Conservation (phyloP, 1,140 invertebrate genomes). For the Dryas iulia region DNA sequence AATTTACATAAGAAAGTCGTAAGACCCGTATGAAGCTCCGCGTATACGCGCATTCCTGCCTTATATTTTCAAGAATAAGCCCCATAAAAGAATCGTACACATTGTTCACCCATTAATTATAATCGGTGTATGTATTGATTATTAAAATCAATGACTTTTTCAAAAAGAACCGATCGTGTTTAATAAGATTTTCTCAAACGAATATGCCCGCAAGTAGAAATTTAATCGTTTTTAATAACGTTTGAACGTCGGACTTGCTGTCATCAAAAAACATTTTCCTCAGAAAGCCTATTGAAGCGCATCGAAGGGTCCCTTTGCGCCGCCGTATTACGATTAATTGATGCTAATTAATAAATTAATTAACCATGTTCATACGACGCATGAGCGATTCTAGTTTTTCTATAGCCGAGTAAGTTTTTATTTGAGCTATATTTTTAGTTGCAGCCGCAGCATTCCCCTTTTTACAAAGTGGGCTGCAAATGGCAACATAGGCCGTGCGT, state of each 20-base stretch:
- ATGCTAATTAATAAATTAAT: slow-evolving; percentile 77
- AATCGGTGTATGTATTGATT: slow-evolving; percentile 35
- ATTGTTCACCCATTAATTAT: slow-evolving; percentile 29
- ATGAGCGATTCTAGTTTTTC: slow-evolving; percentile 60
- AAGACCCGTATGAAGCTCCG: not conserved
- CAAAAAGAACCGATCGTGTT: slow-evolving; percentile 19
- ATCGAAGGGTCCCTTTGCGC: slow-evolving; percentile 42
- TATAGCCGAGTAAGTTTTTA: slow-evolving; percentile 49
- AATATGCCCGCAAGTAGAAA: slow-evolving; percentile 38
- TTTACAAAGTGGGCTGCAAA: slow-evolving; percentile 38
- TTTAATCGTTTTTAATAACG: slow-evolving; percentile 44
- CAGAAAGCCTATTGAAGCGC: slow-evolving; percentile 58
- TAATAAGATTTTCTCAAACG: slow-evolving; percentile 42
- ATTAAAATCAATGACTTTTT: slow-evolving; percentile 15
- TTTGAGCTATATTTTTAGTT: slow-evolving; percentile 58
- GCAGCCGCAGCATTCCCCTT: slow-evolving; percentile 43
- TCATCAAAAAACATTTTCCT: slow-evolving; percentile 52
- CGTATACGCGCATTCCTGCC: slow-evolving; percentile 27
- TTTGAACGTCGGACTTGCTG: slow-evolving; percentile 43
- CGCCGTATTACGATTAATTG: slow-evolving; percentile 65
- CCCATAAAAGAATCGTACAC: slow-evolving; percentile 26
- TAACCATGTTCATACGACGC: slow-evolving; percentile 69
- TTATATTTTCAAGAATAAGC: slow-evolving; percentile 35
- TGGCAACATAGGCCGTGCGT: slow-evolving; percentile 17
- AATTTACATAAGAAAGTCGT: slow-evolving; percentile 52